Conservation (phyloP, 2,797 vertebrate species). For the Alfaro cultratus region DNA sequence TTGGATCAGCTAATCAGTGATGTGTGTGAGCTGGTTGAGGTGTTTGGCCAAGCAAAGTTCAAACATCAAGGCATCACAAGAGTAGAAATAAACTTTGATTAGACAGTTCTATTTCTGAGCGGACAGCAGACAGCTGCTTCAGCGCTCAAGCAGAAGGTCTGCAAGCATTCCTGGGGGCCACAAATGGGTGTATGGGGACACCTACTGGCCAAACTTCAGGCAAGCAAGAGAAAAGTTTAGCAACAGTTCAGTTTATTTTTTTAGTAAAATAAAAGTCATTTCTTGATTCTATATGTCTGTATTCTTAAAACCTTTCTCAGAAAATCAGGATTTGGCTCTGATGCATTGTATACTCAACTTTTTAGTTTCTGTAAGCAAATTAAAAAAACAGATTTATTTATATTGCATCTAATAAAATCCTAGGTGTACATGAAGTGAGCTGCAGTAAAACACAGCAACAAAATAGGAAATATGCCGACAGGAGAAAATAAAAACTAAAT, state of each 20-base stretch:
- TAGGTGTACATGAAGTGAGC: background rate
- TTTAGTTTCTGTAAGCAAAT: background rate
- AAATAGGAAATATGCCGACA: background rate
- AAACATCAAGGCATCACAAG: background rate
- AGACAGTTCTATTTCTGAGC: conserved; percentile 25
- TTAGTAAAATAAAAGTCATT: background rate
- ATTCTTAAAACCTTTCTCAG: background rate
- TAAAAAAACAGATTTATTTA: background rate
- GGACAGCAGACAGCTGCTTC: conserved; percentile 15
- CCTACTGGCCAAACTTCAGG: conserved; percentile 58
- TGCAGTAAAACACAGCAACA: background rate
- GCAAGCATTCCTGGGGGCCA: conserved; percentile 1
- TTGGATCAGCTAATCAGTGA: conserved; percentile 43
- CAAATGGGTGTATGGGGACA: conserved; percentile 56
- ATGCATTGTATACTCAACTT: background rate
- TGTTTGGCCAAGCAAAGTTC: background rate
- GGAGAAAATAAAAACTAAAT: conserved; percentile 6
- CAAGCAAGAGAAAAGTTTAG: background rate
- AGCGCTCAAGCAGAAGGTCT: background rate
- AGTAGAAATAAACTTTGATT: conserved; percentile 37
- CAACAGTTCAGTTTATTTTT: background rate
- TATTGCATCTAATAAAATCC: background rate
- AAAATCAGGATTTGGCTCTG: background rate
- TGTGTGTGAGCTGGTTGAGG: conserved; percentile 37
- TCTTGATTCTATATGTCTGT: background rate